Conservation (phyloP, 2,113 vertebrate genomes). For the Cyprinodon brontotheroides region DNA sequence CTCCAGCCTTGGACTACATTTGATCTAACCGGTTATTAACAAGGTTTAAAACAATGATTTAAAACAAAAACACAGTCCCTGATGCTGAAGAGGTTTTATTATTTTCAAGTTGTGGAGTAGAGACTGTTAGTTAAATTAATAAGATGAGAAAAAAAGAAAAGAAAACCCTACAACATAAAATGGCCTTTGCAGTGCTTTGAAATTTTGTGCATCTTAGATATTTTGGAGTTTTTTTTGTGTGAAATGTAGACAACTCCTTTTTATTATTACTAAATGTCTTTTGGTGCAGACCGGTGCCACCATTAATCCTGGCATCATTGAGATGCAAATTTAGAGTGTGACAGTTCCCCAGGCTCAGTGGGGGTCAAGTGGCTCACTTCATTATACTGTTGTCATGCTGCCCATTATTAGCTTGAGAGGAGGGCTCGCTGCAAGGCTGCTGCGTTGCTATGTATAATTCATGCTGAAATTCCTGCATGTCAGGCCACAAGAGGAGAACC, state of each 20-base stretch:
- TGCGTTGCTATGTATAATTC: slow-evolving; percentile 81
- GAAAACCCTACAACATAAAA: slow-evolving; percentile 26
- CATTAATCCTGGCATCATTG: slow-evolving; percentile 77
- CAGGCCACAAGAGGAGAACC: slow-evolving; percentile 51
- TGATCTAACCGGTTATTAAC: too few relatives aligned
- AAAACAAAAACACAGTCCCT: too few relatives aligned
- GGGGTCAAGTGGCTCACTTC: slow-evolving; percentile 82
- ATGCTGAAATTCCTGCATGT: slow-evolving; percentile 77
- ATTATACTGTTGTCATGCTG: slow-evolving; percentile 82
- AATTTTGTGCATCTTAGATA: slow-evolving; percentile 13
- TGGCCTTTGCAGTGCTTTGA: neutral
- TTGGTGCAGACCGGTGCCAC: slow-evolving; percentile 45
- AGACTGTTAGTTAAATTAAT: slow-evolving; percentile 5
- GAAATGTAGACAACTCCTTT: slow-evolving; percentile 27
- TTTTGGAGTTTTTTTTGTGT: neutral
- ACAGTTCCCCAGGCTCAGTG: slow-evolving; percentile 62
- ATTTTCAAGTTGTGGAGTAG: neutral
- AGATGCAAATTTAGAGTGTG: slow-evolving; percentile 80
- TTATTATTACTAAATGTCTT: slow-evolving; percentile 31
- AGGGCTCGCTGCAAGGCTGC: slow-evolving; percentile 66
- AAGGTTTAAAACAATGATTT: too few relatives aligned
- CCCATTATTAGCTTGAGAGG: slow-evolving; percentile 73
- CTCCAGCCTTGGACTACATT: too few relatives aligned
- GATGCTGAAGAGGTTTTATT: too few relatives aligned
- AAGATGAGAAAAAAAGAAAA: slow-evolving; percentile 35